These are phyloP conservation scores for Dermatemys mawii DNA, from an alignment of 2,113 vertebrate genomes.

Conservation along the genomic window DNA sequence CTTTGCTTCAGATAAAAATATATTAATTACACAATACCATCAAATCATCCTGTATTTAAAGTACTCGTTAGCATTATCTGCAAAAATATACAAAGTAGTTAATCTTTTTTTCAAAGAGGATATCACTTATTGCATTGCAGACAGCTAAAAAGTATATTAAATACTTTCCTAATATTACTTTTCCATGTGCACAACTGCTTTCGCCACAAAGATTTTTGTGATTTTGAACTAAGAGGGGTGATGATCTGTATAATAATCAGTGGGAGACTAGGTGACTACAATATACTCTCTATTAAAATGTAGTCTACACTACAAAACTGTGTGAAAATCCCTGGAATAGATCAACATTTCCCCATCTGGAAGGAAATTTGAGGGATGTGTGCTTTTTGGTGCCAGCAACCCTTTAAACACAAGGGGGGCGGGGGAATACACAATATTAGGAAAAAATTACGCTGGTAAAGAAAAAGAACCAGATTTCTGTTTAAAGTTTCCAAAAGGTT, in stretches of 20 bases:
- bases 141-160: not conserved
- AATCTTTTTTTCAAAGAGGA: not conserved
- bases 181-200: not conserved
- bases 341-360: not conserved
- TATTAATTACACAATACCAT: slow-evolving; percentile 66
- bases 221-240: not conserved
- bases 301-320: not conserved
- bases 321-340: not conserved
- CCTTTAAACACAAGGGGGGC: not conserved
- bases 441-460: not conserved
- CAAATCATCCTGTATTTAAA: slow-evolving; percentile 9
- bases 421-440: not conserved
- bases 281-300: not conserved
- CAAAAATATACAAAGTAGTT: slow-evolving; percentile 1
- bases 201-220: not conserved
- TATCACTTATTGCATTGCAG: not conserved
- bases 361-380: not conserved
- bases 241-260: fast-evolving
- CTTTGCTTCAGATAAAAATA: slow-evolving; percentile 49
- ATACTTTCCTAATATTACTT: not conserved
- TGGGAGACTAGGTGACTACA: not conserved
- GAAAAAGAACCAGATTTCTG: not conserved
- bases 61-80: slow-evolving; percentile 39
- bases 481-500: fast-evolving
- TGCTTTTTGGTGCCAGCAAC: not conserved